Percentiles rank a stretch among this genome's conserved stretches.
Conservation (phyloP, 2,888 invertebrate species). For the Choristoneura rosaceana region DNA sequence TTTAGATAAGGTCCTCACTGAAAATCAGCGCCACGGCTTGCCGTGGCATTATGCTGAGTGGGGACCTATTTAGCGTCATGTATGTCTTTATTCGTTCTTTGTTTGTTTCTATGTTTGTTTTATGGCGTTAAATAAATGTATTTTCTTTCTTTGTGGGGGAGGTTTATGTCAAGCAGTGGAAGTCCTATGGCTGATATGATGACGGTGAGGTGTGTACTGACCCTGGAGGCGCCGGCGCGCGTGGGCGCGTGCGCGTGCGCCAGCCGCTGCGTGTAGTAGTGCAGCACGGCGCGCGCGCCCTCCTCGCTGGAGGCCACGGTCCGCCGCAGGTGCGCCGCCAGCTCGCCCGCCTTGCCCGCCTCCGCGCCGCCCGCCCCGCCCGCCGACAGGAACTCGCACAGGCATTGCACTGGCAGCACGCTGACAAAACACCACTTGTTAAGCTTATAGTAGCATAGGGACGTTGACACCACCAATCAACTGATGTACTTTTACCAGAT, state of each 20-base stretch:
- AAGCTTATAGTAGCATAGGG: too few relatives aligned
- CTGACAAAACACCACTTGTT: constrained; percentile 64
- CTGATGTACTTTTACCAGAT: too few relatives aligned
- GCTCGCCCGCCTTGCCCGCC: constrained; percentile 87
- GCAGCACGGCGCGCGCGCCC: constrained; percentile 93
- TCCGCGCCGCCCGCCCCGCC: constrained; percentile 75
- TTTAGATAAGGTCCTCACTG: too few relatives aligned
- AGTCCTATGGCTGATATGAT: neutral
- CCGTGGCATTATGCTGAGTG: too few relatives aligned
- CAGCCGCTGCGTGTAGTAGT: constrained; percentile 94
- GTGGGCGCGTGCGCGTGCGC: constrained; percentile 93
- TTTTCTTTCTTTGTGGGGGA: too few relatives aligned
- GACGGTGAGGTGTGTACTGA: constrained; percentile 47
- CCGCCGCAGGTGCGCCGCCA: constrained; percentile 86
- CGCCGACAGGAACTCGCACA: constrained; percentile 96
- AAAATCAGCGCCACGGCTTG: too few relatives aligned
- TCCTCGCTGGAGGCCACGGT: constrained; percentile 78
- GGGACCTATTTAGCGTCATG: too few relatives aligned
- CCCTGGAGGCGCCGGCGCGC: constrained; percentile 90
- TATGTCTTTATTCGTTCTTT: too few relatives aligned
- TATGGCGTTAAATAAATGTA: too few relatives aligned
- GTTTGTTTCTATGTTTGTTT: too few relatives aligned
- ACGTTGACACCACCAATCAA: too few relatives aligned
- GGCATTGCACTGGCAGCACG: constrained; percentile 97
- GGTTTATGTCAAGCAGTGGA: too few relatives aligned